Evolutionary conservation across 2,888 invertebrate genomes (phyloP).

Genomic region (Drosophila meridiana): DNA sequence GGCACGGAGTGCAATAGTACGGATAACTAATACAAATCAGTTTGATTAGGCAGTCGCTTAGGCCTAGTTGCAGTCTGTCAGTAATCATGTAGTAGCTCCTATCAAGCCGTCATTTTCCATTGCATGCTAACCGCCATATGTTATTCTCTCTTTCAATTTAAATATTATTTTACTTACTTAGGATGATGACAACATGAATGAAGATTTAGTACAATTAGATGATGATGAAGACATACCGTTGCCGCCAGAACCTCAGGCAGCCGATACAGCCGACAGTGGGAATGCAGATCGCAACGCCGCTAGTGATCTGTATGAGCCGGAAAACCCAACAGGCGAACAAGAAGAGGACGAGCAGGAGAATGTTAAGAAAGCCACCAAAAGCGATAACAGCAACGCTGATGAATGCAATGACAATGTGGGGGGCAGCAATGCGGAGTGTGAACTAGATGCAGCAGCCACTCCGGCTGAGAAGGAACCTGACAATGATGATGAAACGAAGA

Average conservation of each 20-base stretch:
- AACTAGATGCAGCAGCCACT: constrained; percentile 11
- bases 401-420: constrained; percentile 13
- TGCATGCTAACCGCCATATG: constrained; percentile 86
- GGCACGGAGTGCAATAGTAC: background rate
- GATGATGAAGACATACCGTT: constrained; percentile 84
- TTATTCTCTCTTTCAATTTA: constrained; percentile 84
- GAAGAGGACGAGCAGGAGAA: constrained; percentile 43
- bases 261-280: constrained; percentile 32
- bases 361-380: constrained; percentile 15
- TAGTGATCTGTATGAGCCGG: constrained; percentile 83
- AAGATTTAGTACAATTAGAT: constrained; percentile 85
- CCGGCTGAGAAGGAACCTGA: constrained; percentile 21
- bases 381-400: background rate
- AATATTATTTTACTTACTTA: constrained; percentile 81
- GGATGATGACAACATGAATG: constrained; percentile 85
- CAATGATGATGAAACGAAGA: constrained; percentile 44
- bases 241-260: constrained; percentile 73
- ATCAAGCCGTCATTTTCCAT: constrained; percentile 49
- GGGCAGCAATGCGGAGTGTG: constrained; percentile 15
- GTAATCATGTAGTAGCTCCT: constrained; percentile 9
- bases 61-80: constrained; percentile 8
- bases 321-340: constrained; percentile 81
- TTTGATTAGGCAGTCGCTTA: background rate
- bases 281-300: constrained; percentile 31
- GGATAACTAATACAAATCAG: background rate